Evolutionary conservation across 2,113 vertebrate genomes (phyloP), one percentile per base, ranked within the genome.

Genomic region (Mola mola): DNA sequence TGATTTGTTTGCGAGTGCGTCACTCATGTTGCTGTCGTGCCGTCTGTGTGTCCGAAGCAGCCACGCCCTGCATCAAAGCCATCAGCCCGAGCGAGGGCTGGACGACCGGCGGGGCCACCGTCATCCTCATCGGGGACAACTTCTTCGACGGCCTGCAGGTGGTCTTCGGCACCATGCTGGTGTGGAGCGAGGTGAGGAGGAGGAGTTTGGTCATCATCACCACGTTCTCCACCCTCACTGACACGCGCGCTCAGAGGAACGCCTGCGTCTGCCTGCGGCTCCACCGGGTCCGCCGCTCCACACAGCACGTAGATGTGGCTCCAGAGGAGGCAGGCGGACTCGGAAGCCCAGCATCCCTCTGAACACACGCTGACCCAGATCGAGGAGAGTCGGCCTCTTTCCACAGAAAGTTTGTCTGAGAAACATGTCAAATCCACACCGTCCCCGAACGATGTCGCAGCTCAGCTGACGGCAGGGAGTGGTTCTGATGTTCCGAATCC

Each of bases 111-210:
- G 96, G 95, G 0, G 95, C 96, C 91, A 96, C 96, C 0, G 95
- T 98, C 89, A 97, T 98, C 81, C 94, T 98, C 85, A 98, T 98
- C 53, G 96, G 96, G 0, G 96, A 98, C 92, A 97, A 96, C 90
- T 98, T 98, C 91, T 98, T 98, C 1, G 95, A 97, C 1, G 96
- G 96, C 6, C 91, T 98, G 41, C 96, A 97, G 91, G 96, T 98
- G 2, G 95, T 97, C 40, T 97, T 98, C 11, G 96, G 96, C 49
- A 97, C 94, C 71, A 93, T 96, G 92, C 90, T 97, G 74, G 95
- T 98, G 41, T 98, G 96, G 96, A 97, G 96, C 19, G 96, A 97
- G 95, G 96, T 98, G 64, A 70, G 88, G n/a, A n/a, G n/a, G n/a
- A n/a, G n/a, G n/a, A n/a, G n/a, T n/a, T n/a, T n/a, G n/a, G n/a